Evolutionary conservation across 2,113 vertebrate genomes (phyloP).

Genomic region (Desmodus rotundus): DNA sequence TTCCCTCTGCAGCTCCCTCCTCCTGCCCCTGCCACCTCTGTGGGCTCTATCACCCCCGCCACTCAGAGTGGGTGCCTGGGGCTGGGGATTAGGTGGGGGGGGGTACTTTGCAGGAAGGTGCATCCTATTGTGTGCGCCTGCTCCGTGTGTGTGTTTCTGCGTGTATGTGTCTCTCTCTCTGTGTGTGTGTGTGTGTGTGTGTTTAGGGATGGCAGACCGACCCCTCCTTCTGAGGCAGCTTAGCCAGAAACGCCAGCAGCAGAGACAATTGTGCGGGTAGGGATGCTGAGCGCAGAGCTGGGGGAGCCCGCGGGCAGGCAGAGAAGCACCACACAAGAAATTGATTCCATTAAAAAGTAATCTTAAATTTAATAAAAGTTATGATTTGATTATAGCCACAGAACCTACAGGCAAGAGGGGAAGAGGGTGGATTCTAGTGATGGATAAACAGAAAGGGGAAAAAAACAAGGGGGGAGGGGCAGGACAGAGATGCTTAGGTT

Average conservation of each 20-base stretch:
- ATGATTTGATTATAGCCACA: conserved; percentile 85
- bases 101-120: conserved; percentile 19
- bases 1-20: conserved; percentile 10
- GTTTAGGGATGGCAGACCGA: conserved; percentile 51
- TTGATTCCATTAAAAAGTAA: conserved; percentile 90
- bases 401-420: conserved; percentile 80
- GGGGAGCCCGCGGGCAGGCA: conserved; percentile 81
- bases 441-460: conserved; percentile 67
- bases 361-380: conserved; percentile 90
- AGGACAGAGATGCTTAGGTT: conserved; percentile 41
- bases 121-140: neutral
- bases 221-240: conserved; percentile 59
- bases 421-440: conserved; percentile 65
- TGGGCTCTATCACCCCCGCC: neutral
- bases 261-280: conserved; percentile 75
- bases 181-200: conserved; percentile 28
- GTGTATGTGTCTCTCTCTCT: neutral
- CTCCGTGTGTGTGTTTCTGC: neutral
- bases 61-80: neutral
- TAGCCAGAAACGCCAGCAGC: conserved; percentile 69
- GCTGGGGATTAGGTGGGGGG: neutral
- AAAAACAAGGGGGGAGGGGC: neutral
- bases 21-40: neutral
- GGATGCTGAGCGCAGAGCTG: conserved; percentile 68
- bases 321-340: conserved; percentile 82